A percentile compares a stretch with the other conserved stretches of the same genome.
Conservation (phyloP, 2,888 invertebrate genomes). For the Drosophila mayaguana region DNA sequence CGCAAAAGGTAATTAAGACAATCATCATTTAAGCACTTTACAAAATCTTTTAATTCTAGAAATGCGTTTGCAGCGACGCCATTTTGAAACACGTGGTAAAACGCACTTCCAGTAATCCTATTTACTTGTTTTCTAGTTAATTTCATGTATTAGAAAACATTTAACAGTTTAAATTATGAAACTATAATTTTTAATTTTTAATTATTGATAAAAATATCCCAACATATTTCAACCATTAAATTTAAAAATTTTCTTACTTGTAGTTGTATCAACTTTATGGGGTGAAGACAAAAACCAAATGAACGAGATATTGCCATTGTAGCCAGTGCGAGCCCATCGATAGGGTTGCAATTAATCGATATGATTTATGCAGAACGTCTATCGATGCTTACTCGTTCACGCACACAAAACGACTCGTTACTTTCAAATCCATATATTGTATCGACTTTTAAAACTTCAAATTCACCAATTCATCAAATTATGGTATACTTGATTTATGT, state of each 20-base stretch:
- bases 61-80: slow-evolving; percentile 48
- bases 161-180: neutral
- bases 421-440: neutral
- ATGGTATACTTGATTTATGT: neutral
- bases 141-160: neutral
- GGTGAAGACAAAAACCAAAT: slow-evolving; percentile 84
- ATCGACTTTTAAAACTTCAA: neutral
- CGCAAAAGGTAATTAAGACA: slow-evolving; percentile 84
- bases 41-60: neutral
- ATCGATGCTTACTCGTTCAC: slow-evolving; percentile 21
- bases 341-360: slow-evolving; percentile 3
- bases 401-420: neutral
- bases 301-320: slow-evolving; percentile 70
- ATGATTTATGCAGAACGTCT: neutral
- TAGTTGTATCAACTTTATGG: slow-evolving; percentile 82
- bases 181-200: neutral
- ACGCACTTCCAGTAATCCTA: neutral
- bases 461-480: neutral
- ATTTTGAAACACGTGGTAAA: slow-evolving; percentile 74
- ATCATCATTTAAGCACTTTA: slow-evolving; percentile 80
- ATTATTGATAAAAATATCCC: neutral
- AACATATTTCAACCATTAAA: neutral
- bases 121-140: neutral
- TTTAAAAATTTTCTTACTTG: slow-evolving; percentile 78
- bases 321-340: neutral